phyloP scores from a whole-genome alignment of 2,888 invertebrate species.

The Caenorhabditis wallacei region DNA sequence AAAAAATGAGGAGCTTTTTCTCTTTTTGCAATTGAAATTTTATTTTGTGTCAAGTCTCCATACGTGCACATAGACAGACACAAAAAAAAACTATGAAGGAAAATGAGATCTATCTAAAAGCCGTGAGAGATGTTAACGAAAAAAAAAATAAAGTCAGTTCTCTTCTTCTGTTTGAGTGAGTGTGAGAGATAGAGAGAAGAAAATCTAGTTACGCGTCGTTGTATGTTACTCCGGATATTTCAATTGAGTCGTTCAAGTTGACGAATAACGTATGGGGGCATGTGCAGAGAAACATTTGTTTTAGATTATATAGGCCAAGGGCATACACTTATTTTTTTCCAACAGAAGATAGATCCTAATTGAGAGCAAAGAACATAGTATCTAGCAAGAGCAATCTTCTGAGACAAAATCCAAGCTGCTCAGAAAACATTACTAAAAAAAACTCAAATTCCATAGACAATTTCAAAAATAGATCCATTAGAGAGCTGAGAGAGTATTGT shows the following conservation, averaged over 20 bases:
- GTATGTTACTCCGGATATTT: constrained; percentile 48
- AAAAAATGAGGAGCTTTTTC: no score
- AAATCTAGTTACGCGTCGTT: constrained; percentile 46
- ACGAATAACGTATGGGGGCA: constrained; percentile 43
- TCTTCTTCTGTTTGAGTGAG: constrained; percentile 25
- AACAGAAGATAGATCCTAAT: neutral
- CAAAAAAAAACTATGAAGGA: constrained; percentile 6
- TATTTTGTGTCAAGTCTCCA: constrained; percentile 11
- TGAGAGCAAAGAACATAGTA: neutral
- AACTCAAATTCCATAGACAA: no score
- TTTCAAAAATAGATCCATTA: neutral
- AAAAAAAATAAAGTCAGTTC: constrained; percentile 40
- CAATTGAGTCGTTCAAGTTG: constrained; percentile 48
- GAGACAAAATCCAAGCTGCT: no score
- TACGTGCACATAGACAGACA: neutral
- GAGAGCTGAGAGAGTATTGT: neutral
- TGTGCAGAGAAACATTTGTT: constrained; percentile 38
- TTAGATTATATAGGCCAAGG: constrained; percentile 27
- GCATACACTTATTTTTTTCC: constrained; percentile 5
- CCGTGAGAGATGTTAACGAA: constrained; percentile 41
- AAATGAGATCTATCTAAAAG: constrained; percentile 44
- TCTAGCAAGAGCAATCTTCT: no score
- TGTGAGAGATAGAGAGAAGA: constrained; percentile 20
- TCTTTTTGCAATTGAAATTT: neutral
- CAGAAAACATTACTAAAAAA: no score